phyloP scores from a whole-genome alignment of 1,140 invertebrate species.

The Caenorhabditis briggsae region DNA sequence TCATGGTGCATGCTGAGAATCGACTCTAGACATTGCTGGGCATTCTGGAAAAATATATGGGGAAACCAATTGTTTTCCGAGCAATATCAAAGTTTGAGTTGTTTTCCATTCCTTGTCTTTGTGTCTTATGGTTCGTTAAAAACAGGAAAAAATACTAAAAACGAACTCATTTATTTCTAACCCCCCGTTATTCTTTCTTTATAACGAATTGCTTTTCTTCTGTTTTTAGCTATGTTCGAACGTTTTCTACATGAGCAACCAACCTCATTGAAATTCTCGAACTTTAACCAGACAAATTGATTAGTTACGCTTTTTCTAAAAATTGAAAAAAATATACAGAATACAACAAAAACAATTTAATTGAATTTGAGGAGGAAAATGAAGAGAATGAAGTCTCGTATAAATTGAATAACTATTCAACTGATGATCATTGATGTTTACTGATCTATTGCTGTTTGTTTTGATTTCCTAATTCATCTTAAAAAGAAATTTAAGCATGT shows the following conservation, averaged over 20 bases:
- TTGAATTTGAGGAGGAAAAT: slow-evolving; percentile 7
- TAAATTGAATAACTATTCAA: slow-evolving; percentile 32
- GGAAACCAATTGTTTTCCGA: neutral
- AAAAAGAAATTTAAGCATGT: slow-evolving; percentile 1
- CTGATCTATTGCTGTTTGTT: neutral
- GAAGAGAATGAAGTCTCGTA: slow-evolving; percentile 18
- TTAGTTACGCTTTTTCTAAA: neutral
- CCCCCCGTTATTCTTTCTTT: neutral
- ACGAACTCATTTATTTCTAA: neutral
- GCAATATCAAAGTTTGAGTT: neutral
- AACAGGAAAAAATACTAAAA: neutral
- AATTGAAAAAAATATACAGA: neutral
- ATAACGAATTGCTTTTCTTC: slow-evolving; percentile 14
- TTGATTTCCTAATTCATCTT: neutral
- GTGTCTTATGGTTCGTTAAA: neutral
- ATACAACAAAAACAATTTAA: slow-evolving; percentile 17
- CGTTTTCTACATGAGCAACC: neutral
- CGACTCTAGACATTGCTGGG: neutral
- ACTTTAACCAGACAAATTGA: slow-evolving; percentile 11
- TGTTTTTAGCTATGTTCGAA: neutral
- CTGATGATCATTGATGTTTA: slow-evolving; percentile 25
- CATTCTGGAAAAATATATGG: neutral
- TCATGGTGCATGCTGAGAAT: neutral
- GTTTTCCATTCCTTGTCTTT: neutral
- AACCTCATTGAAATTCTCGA: slow-evolving; percentile 36